These are phyloP conservation scores for Rhagoletis zephyria DNA, from an alignment of 1,140 invertebrate species.

Conservation along the genomic window DNA sequence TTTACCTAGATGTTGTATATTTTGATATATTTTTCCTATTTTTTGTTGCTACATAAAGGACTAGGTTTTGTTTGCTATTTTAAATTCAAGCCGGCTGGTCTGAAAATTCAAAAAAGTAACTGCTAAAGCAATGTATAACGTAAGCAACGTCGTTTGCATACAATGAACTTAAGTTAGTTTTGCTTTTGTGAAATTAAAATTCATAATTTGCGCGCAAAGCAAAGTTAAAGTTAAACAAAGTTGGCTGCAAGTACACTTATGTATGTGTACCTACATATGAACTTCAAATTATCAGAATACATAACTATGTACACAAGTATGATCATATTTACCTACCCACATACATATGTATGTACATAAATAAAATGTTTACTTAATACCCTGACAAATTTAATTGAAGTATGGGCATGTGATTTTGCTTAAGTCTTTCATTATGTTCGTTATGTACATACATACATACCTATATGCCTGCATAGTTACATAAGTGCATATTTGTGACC, in stretches of 20 bases:
- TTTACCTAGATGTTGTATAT: too few species aligned
- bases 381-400: conserved; percentile 31
- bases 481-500: not conserved
- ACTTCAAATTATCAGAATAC: too few species aligned
- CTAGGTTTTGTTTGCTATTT: not conserved
- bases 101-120: not conserved
- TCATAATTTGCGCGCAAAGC: conserved; percentile 39
- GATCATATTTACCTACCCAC: too few species aligned
- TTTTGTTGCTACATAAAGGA: too few species aligned
- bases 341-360: too few species aligned
- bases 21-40: too few species aligned
- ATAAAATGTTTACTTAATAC: not conserved
- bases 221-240: not conserved
- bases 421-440: not conserved
- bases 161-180: conserved; percentile 1
- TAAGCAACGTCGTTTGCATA: conserved; percentile 1
- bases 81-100: not conserved
- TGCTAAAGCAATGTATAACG: not conserved
- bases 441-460: not conserved
- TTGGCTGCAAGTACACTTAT: too few species aligned
- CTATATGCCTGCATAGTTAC: not conserved
- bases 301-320: too few species aligned
- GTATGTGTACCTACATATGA: too few species aligned
- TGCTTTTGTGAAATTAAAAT: not conserved
- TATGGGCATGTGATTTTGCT: not conserved